Evolutionary conservation across 2,797 vertebrate species (phyloP), one percentile per base, ranked within the genome.

Genomic region (Scomberomorus guttatus): DNA sequence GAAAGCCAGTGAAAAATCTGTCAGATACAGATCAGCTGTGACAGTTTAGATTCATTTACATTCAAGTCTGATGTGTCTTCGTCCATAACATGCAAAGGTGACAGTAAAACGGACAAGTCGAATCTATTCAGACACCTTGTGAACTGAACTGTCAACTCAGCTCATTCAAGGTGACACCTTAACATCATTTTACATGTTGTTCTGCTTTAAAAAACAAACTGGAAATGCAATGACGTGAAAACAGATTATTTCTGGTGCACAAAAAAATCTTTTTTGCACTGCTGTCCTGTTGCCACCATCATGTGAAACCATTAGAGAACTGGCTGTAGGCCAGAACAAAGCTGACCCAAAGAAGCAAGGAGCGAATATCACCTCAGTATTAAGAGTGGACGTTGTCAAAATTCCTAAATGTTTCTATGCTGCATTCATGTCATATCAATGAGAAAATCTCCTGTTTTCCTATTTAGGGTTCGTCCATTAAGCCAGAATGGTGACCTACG

Each of bases 21-120:
- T 42, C 65, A 34, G 69, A 75, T 71, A 64, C 2, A 62, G 13
- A 84, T 81, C 81, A 58, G 57, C 58, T 15, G 11, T 71, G 79
- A 76, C 81, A 79, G 73, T 79, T 81, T 52, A 60, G 20, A 72
- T 76, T 64, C 3, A 75, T 72, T 78, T 54, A 66, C 54, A 72
- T 83, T 79, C 75, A 50, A 59, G 70, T 39, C 75, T 37, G 24
- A n/a, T 1, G 15, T 34, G 20, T 50, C 27, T 24, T 60, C 55
- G 51, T 18, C 63, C 32, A 51, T 60, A 24, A 82, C 56, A 75
- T 27, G 39, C 46, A 54, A 48, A 56, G 32, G 69, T 71, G 77
- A 75, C 65, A 37, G 51, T 34, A 59, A 83, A 70, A 69, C 57
- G 60, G 71, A 81, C 52, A 29, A 65, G 70, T 77, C 44, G n/a